Conservation (phyloP, 2,113 vertebrate genomes). For the Mionectes macconnelli region DNA sequence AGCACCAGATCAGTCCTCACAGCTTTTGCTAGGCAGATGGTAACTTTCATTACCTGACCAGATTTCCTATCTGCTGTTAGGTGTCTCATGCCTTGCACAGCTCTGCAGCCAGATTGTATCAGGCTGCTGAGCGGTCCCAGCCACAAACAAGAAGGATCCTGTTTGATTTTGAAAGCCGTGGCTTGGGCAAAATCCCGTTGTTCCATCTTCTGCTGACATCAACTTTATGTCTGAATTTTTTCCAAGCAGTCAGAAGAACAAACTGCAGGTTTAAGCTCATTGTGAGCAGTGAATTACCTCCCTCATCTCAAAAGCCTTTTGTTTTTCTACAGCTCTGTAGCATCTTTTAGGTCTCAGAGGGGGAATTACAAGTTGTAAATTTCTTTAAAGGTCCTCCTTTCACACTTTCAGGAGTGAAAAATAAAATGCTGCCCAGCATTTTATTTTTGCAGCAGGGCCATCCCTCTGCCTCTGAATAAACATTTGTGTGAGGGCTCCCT, state of each 20-base stretch:
- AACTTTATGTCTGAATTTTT: background rate
- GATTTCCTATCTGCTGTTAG: background rate
- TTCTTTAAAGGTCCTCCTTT: conserved; percentile 2
- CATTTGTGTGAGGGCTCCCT: conserved; percentile 29
- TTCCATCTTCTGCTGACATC: background rate
- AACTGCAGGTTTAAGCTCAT: background rate
- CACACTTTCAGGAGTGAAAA: conserved; percentile 46
- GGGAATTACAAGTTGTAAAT: conserved; percentile 25
- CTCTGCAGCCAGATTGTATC: background rate
- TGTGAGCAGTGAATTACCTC: background rate
- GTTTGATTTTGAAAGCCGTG: background rate
- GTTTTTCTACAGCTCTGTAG: background rate
- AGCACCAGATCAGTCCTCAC: background rate
- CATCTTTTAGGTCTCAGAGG: conserved; percentile 4
- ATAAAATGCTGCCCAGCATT: conserved; percentile 21
- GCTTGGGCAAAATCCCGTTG: background rate
- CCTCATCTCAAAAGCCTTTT: background rate
- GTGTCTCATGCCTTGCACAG: background rate
- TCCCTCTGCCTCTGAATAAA: conserved; percentile 56
- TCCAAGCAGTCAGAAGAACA: background rate
- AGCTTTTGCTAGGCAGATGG: conserved; percentile 16
- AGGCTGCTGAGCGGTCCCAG: background rate
- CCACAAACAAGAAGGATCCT: background rate
- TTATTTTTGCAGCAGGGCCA: conserved; percentile 12
- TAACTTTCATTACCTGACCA: conserved; percentile 9